Conservation (phyloP, 2,113 vertebrate species). For the Ctenomys sociabilis region DNA sequence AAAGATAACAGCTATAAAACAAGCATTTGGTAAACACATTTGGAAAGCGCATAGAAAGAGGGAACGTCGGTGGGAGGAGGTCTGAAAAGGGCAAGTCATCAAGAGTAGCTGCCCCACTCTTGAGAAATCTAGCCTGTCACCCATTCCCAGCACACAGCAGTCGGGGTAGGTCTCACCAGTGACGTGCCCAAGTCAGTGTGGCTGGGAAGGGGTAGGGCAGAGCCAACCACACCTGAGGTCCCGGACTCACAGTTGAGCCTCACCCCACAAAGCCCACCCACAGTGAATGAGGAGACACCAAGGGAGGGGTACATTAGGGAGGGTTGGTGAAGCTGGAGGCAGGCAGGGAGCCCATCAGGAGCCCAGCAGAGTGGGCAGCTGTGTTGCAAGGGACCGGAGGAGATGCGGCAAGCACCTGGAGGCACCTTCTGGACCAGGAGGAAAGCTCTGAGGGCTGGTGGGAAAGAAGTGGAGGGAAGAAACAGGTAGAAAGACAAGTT, state of each 20-base stretch:
- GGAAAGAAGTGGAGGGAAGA: neutral
- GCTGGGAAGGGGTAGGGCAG: neutral
- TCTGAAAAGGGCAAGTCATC: neutral
- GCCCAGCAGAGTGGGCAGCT: too few relatives aligned
- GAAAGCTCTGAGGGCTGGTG: neutral
- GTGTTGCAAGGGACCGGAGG: neutral
- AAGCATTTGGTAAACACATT: neutral
- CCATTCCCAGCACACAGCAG: neutral
- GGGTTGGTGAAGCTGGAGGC: too few relatives aligned
- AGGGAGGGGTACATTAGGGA: neutral
- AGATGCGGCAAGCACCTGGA: neutral
- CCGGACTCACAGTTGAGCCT: neutral
- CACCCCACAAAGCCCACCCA: neutral
- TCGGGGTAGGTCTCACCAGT: rapidly evolving
- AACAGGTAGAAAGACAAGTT: neutral
- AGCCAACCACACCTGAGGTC: neutral
- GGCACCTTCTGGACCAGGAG: neutral
- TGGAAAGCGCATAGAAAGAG: neutral
- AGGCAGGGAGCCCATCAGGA: neutral
- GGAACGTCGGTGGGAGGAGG: neutral
- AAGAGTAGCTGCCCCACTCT: rapidly evolving
- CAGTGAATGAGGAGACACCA: rapidly evolving
- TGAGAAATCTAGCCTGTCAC: neutral
- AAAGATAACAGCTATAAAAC: neutral
- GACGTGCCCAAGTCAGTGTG: neutral